phyloP scores from a whole-genome alignment of 1,140 invertebrate genomes.

The Sipha flava region DNA sequence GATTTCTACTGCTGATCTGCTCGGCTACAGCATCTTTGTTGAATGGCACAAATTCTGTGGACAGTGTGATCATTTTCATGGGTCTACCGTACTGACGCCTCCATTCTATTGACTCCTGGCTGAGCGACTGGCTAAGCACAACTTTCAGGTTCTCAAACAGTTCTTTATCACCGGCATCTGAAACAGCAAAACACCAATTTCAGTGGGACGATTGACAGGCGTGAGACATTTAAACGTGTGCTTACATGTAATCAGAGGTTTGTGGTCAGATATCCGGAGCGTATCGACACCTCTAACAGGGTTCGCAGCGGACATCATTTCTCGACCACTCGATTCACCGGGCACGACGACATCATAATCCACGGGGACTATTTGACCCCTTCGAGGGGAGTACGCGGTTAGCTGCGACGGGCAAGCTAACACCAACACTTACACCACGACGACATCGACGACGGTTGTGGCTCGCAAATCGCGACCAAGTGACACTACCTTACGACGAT shows the following conservation, averaged over 20 bases:
- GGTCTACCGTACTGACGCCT: slow-evolving; percentile 71
- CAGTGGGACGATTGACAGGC: background rate
- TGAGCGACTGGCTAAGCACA: slow-evolving; percentile 65
- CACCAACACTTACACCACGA: no score
- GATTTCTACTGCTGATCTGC: slow-evolving; percentile 58
- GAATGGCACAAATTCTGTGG: slow-evolving; percentile 77
- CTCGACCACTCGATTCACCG: background rate
- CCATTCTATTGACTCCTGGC: slow-evolving; percentile 82
- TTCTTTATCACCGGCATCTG: slow-evolving; percentile 80
- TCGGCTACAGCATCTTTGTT: slow-evolving; percentile 57
- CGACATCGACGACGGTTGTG: no score
- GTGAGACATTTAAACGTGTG: background rate
- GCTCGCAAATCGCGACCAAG: no score
- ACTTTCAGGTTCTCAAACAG: slow-evolving; percentile 75
- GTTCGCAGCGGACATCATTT: background rate
- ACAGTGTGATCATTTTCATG: slow-evolving; percentile 71
- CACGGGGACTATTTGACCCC: no score
- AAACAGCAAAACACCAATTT: background rate
- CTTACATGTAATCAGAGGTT: slow-evolving; percentile 34
- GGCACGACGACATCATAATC: background rate
- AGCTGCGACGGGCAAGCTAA: no score
- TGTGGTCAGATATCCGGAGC: slow-evolving; percentile 31
- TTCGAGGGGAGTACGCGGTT: no score
- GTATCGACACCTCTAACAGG: background rate
- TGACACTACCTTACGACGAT: no score